Evolutionary conservation across 2,113 vertebrate species (phyloP), one percentile per base, ranked within the genome.

Genomic region (Ptychochromis oligacanthus): DNA sequence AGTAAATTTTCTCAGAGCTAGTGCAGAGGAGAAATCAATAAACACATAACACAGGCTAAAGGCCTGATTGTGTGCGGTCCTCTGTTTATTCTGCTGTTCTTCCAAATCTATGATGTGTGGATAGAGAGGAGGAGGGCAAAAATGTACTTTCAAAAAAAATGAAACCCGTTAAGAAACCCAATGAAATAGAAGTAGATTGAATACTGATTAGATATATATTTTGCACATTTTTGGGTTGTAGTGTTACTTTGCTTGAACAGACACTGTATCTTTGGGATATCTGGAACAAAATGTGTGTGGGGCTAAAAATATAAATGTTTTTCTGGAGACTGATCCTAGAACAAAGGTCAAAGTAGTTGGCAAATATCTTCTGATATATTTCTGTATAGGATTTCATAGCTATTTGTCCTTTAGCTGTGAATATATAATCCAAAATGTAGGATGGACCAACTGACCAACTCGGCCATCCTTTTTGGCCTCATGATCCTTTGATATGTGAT

Each of bases 391-490:
- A 36, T 36, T 36, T 52, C 7, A 20, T 18, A 52, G 17, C 7
- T 18, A 52, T 7, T 52, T 52, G 49, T 52, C 49, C 49, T 52
- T 8, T 18, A 1, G 17, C 7, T 20, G 17, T 18, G 7, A 52
- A 52, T 2, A 3, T 17, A 8, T 3, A 52, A 52, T 20, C 17
- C 3, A 7, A 36, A 36, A 36, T 36, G 36, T 8, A 36, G 49
- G 17, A 18, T 3, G 9, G 8, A 54, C 49, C 18, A 54, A 18
- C 6, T 20, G 49, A 54, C 7, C 18, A 54, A 7, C 49, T 34
- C 31, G 6, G 28, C 17, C 9, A 34, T 18, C 4, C 17, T 60
- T 6, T 60, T 0, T 61, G 2, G 0, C 28, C 26, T 61, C 10
- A 20, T 1, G 10, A 34, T 60, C 58, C 28, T 34, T 1, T 9